These are phyloP conservation scores for Oryzias javanicus DNA, from an alignment of 2,113 vertebrate species.

Conservation along the genomic window DNA sequence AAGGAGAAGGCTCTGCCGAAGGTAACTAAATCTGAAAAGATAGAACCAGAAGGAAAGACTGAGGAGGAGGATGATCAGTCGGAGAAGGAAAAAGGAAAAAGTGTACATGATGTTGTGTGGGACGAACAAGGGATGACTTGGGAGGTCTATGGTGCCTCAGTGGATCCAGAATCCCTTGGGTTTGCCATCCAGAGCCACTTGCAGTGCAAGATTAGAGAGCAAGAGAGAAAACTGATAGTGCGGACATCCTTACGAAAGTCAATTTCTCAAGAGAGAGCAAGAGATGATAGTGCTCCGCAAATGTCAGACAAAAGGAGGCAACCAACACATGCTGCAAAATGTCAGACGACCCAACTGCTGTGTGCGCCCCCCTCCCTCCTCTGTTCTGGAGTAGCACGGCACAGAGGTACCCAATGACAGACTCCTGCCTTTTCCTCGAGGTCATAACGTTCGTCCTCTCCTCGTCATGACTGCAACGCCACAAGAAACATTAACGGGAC, in stretches of 20 bases:
- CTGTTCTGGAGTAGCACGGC: conserved; percentile 86
- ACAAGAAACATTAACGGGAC: conserved; percentile 48
- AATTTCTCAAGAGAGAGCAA: too few species aligned
- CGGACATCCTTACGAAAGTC: conserved; percentile 85
- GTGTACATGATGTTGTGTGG: conserved; percentile 91
- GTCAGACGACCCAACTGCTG: conserved; percentile 93
- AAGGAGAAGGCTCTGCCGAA: conserved; percentile 47
- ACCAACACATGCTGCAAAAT: conserved; percentile 90
- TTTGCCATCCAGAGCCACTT: conserved; percentile 98
- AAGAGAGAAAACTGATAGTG: conserved; percentile 85
- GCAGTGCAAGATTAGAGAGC: conserved; percentile 95
- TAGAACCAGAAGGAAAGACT: conserved; percentile 45
- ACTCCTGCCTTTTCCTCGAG: conserved; percentile 41
- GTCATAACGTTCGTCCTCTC: conserved; percentile 53
- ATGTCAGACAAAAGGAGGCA: conserved; percentile 91
- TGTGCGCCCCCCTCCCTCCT: conserved; percentile 84
- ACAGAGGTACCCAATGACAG: conserved; percentile 30
- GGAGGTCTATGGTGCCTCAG: conserved; percentile 96
- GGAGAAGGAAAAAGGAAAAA: conserved; percentile 77
- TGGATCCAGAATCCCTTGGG: conserved; percentile 93
- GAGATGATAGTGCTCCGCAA: too few species aligned
- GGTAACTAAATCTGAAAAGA: conserved; percentile 48
- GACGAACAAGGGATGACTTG: conserved; percentile 99
- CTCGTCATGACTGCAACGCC: conserved; percentile 37
- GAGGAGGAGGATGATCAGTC: conserved; percentile 63